phyloP scores from a whole-genome alignment of 2,113 vertebrate genomes.

The Tupaia chinensis region DNA sequence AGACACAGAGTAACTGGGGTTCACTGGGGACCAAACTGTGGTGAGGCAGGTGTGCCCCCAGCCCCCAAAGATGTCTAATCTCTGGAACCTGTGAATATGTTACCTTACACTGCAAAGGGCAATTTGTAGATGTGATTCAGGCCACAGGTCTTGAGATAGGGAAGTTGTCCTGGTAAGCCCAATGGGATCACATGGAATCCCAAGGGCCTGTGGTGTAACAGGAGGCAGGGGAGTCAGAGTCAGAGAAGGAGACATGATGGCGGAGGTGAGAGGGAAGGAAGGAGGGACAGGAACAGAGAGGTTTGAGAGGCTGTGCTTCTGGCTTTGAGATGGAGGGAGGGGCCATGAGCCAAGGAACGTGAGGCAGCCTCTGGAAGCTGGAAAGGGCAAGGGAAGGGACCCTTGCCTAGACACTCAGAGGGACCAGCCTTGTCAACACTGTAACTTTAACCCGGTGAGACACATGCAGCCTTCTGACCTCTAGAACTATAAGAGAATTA shows the following conservation, averaged over 20 bases:
- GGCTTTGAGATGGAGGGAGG: background rate
- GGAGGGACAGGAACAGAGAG: background rate
- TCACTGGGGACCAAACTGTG: background rate
- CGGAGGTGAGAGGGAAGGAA: background rate
- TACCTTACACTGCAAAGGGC: background rate
- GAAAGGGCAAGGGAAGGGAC: background rate
- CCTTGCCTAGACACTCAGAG: background rate
- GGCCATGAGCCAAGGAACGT: background rate
- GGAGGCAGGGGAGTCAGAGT: background rate
- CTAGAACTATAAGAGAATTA: background rate
- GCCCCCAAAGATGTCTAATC: background rate
- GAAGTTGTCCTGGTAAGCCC: background rate
- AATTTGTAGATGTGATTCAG: background rate
- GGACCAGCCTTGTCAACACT: fast-evolving
- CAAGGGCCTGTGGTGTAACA: background rate
- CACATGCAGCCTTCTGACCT: background rate
- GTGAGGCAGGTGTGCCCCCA: background rate
- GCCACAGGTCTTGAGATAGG: background rate
- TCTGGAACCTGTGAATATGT: background rate
- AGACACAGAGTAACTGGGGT: background rate
- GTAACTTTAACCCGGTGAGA: background rate
- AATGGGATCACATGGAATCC: background rate
- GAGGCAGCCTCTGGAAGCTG: background rate
- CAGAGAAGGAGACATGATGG: background rate
- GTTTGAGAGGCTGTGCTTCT: background rate